A percentile compares a stretch with the other conserved stretches of the same genome.
phyloP scores from a whole-genome alignment of 2,113 vertebrate genomes.

The Oriolus oriolus region DNA sequence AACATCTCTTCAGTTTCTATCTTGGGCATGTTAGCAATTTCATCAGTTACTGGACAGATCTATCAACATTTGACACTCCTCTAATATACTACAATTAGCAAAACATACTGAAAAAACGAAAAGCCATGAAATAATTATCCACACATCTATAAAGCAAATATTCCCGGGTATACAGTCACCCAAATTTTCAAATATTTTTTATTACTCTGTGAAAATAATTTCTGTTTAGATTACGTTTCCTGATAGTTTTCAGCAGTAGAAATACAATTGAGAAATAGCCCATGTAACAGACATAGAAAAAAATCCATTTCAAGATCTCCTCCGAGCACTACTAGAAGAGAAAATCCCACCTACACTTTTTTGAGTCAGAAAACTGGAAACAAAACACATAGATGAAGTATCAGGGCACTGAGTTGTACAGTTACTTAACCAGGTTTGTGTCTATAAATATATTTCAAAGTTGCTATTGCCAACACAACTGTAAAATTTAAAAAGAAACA shows the following conservation, averaged over 20 bases:
- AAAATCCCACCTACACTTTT: not conserved
- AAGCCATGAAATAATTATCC: not conserved
- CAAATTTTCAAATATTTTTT: not conserved
- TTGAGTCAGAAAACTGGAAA: not conserved
- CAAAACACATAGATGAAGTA: not conserved
- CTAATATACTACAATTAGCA: not conserved
- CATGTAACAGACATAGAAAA: not conserved
- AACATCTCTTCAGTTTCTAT: not conserved
- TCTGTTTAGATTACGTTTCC: not conserved
- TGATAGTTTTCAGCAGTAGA: not conserved
- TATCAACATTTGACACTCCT: not conserved
- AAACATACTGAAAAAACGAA: not conserved
- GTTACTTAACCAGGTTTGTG: not conserved
- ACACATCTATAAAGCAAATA: not conserved
- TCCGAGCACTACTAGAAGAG: not conserved
- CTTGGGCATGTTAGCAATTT: not conserved
- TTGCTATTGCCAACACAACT: not conserved
- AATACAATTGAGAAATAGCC: not conserved
- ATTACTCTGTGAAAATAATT: not conserved
- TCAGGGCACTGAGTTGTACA: not conserved
- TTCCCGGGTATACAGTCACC: not conserved
- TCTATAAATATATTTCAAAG: not conserved
- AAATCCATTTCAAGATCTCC: not conserved
- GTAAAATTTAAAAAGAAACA: not conserved
- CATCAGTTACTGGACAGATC: not conserved